Evolutionary conservation across 2,113 vertebrate species (phyloP).

Genomic region (Actenoides hombroni): DNA sequence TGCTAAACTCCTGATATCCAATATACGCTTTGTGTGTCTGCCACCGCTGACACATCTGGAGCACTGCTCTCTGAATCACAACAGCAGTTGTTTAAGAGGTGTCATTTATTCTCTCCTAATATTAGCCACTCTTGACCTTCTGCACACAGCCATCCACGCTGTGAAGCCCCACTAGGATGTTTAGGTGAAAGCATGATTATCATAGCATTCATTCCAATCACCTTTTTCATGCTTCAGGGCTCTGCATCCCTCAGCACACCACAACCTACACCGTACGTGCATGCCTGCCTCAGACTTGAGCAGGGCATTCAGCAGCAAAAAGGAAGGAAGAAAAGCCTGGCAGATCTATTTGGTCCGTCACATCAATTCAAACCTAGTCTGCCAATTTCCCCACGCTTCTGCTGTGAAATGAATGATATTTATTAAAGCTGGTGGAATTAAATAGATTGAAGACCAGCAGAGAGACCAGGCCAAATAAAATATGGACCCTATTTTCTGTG

Average conservation of each 20-base stretch:
- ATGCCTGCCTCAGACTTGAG: not conserved
- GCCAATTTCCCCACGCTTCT: not conserved
- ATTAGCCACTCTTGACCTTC: not conserved
- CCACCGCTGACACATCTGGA: rapidly evolving
- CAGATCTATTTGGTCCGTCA: not conserved
- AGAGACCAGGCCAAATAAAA: not conserved
- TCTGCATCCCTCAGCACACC: not conserved
- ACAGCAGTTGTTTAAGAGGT: not conserved
- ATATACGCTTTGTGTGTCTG: not conserved
- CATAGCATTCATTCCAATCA: slow-evolving; percentile 17
- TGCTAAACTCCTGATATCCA: not conserved
- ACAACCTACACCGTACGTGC: rapidly evolving
- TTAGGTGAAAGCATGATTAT: not conserved
- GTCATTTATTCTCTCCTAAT: not conserved
- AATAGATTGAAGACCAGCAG: not conserved
- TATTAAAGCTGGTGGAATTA: not conserved
- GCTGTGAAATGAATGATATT: not conserved
- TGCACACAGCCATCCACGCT: not conserved
- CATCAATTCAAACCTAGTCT: not conserved
- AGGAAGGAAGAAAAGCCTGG: not conserved
- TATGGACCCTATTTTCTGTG: not conserved
- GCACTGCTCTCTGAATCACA: not conserved
- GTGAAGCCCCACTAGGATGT: not conserved
- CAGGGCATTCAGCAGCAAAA: not conserved
- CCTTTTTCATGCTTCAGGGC: not conserved